phyloP scores from a whole-genome alignment of 2,888 invertebrate species.

The Asteroscopus sphinx region DNA sequence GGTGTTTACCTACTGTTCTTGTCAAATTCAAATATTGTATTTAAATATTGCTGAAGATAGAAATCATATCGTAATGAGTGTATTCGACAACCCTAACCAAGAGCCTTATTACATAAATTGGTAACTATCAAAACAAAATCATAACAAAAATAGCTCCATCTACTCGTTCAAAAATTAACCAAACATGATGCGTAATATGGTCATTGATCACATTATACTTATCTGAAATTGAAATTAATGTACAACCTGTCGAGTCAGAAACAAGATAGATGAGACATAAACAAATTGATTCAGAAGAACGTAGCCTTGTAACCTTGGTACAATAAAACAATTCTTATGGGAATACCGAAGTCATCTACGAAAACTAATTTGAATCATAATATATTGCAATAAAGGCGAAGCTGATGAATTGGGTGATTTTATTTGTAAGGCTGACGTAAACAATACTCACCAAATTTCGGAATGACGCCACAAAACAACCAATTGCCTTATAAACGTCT shows the following conservation, averaged over 20 bases:
- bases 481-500: constrained; percentile 1
- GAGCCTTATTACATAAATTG: neutral
- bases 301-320: constrained; percentile 40
- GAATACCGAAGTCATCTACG: constrained; percentile 6
- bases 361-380: constrained; percentile 18
- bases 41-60: too few species aligned
- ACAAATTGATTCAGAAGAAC: constrained; percentile 41
- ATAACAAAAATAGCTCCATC: constrained; percentile 20
- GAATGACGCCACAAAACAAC: constrained; percentile 24
- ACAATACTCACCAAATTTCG: constrained; percentile 21
- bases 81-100: constrained; percentile 22
- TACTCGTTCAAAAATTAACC: constrained; percentile 6
- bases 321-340: constrained; percentile 26
- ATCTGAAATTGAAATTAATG: constrained; percentile 51
- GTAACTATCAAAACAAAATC: neutral
- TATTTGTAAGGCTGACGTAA: constrained; percentile 12
- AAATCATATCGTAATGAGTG: too few species aligned
- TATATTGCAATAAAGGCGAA: constrained; percentile 1
- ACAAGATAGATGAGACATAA: constrained; percentile 42
- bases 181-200: constrained; percentile 14
- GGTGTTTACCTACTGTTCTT: too few species aligned
- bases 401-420: neutral
- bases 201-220: constrained; percentile 29
- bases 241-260: constrained; percentile 37
- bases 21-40: too few species aligned